Conservation (phyloP, 2,797 vertebrate species). For the Lacerta viridis region DNA sequence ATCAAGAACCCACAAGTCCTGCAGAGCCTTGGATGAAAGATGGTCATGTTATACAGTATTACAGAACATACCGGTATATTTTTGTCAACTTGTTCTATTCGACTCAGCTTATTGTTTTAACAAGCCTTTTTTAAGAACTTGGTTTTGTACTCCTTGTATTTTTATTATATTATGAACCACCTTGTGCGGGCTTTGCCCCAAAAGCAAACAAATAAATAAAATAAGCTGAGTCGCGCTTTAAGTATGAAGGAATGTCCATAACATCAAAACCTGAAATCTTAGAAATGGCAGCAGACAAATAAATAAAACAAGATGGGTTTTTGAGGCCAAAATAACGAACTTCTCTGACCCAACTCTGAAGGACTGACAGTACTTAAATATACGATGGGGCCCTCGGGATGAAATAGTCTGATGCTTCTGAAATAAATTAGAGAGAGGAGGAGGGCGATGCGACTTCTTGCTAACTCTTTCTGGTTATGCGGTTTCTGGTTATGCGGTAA, state of each 20-base stretch:
- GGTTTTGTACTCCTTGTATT: too few species aligned
- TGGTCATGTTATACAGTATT: too few species aligned
- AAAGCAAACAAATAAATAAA: not conserved
- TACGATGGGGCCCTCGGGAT: not conserved
- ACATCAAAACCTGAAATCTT: conserved; percentile 19
- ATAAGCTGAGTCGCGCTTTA: not conserved
- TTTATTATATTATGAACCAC: too few species aligned
- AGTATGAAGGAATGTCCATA: conserved; percentile 12
- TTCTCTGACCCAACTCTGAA: not conserved
- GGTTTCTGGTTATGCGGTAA: conserved; percentile 11
- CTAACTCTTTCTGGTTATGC: conserved; percentile 5
- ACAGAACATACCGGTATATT: too few species aligned
- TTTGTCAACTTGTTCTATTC: too few species aligned
- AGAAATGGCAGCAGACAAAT: not conserved
- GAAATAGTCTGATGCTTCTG: conserved; percentile 28
- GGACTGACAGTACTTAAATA: not conserved
- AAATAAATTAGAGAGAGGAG: conserved; percentile 21
- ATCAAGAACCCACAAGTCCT: too few species aligned
- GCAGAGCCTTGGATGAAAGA: too few species aligned
- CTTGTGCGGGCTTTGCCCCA: too few species aligned
- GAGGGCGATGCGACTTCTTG: not conserved
- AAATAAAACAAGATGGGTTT: conserved; percentile 12
- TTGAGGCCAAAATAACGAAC: conserved; percentile 17
- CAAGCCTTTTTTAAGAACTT: too few species aligned
- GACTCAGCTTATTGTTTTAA: too few species aligned